Conservation (phyloP, 2,113 vertebrate genomes). For the Oncorhynchus keta region DNA sequence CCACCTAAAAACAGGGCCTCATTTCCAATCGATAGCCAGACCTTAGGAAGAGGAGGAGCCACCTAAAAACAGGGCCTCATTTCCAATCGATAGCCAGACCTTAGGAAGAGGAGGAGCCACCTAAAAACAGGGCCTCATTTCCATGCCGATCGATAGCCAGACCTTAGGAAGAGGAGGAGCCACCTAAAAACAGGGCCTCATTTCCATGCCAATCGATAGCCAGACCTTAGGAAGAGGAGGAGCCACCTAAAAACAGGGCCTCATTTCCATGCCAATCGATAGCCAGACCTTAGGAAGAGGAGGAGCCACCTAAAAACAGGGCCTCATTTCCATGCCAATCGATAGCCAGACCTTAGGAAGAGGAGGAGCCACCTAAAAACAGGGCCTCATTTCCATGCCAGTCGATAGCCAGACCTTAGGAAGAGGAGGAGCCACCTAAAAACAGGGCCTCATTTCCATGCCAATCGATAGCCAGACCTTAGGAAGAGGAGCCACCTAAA, state of each 20-base stretch:
- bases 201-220: conserved; percentile 1
- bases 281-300: neutral
- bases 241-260: neutral
- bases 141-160: neutral
- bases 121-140: neutral
- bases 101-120: neutral
- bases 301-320: neutral
- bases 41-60: neutral
- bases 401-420: neutral
- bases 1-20: neutral
- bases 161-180: neutral
- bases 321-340: conserved; percentile 5
- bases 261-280: neutral
- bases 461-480: neutral
- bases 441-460: neutral
- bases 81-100: conserved; percentile 1
- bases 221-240: neutral
- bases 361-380: neutral
- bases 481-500: neutral
- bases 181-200: neutral
- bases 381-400: neutral
- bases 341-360: neutral
- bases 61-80: neutral
- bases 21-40: conserved; percentile 3
- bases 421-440: neutral